Conservation (phyloP, 1,140 invertebrate genomes). For the Delia radicum region DNA sequence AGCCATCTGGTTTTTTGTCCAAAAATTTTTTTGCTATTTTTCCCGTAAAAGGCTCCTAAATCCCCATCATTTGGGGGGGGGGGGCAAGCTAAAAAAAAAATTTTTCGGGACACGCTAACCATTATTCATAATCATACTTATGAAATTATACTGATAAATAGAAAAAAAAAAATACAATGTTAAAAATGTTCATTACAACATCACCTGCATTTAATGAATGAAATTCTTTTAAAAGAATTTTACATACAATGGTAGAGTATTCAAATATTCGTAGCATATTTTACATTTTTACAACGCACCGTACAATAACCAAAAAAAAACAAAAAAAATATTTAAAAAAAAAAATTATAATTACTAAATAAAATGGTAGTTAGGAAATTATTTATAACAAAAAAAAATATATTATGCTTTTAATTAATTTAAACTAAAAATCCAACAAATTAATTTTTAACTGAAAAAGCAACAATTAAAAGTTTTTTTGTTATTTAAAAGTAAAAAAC, state of each 20-base stretch:
- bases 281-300: constrained; percentile 25
- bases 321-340: neutral
- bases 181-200: no score
- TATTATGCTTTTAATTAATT: neutral
- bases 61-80: no score
- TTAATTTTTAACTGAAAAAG: neutral
- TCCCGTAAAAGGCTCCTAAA: no score
- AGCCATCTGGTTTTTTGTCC: no score
- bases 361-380: constrained; percentile 12
- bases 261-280: constrained; percentile 13
- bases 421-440: neutral
- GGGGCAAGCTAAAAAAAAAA: no score
- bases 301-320: neutral
- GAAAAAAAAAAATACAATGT: no score
- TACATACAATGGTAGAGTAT: neutral
- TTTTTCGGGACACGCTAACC: no score
- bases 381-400: constrained; percentile 2
- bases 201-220: neutral
- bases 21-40: no score
- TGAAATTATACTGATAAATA: no score
- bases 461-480: neutral
- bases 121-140: no score
- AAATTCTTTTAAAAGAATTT: neutral
- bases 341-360: neutral
- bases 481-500: neutral